phyloP scores from a whole-genome alignment of 2,888 invertebrate genomes.

The Ormyrus thymus region DNA sequence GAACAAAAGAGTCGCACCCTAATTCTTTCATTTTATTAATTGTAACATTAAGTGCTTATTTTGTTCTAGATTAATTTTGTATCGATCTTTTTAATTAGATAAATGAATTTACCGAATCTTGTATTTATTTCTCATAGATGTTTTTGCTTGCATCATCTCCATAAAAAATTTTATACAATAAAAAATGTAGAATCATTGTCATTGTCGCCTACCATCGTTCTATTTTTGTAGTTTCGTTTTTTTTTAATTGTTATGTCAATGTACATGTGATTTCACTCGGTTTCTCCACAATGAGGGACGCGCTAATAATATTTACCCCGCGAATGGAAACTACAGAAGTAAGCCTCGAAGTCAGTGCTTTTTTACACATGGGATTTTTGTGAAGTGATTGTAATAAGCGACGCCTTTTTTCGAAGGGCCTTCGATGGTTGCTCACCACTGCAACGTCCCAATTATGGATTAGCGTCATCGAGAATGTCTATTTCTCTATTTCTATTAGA shows the following conservation, averaged over 20 bases:
- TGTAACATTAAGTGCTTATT: slow-evolving; percentile 37
- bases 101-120: no score
- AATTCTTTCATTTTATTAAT: slow-evolving; percentile 34
- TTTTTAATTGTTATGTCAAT: background rate
- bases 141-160: no score
- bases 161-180: no score
- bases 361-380: slow-evolving; percentile 44
- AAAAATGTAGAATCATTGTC: no score
- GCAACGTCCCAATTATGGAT: slow-evolving; percentile 13
- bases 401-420: slow-evolving; percentile 29
- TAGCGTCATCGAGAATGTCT: slow-evolving; percentile 8
- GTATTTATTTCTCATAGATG: no score
- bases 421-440: slow-evolving; percentile 10
- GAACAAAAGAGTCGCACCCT: slow-evolving; percentile 46
- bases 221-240: background rate
- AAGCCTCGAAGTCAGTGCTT: slow-evolving; percentile 18
- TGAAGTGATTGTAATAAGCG: slow-evolving; percentile 28
- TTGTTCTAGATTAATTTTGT: background rate
- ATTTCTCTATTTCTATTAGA: slow-evolving; percentile 18
- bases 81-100: no score
- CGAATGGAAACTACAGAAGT: slow-evolving; percentile 14
- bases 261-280: slow-evolving; percentile 49
- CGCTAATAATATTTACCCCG: slow-evolving; percentile 46
- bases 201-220: no score
- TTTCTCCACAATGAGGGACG: slow-evolving; percentile 24